Conservation (phyloP, 2,888 invertebrate genomes). For the Lithosia quadra region DNA sequence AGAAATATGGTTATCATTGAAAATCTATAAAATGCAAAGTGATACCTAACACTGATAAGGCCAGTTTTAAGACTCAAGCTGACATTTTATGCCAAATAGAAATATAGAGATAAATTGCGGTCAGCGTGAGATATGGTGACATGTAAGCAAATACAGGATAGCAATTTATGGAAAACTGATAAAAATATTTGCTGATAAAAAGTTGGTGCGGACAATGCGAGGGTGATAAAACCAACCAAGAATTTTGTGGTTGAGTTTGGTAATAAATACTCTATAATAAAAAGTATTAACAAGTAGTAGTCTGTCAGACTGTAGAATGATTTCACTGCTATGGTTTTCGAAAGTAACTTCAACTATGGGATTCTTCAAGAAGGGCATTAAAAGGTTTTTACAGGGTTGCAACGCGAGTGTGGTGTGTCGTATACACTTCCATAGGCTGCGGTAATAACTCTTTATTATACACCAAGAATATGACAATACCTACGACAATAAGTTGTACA, state of each 20-base stretch:
- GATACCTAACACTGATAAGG: not conserved
- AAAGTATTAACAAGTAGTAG: no score
- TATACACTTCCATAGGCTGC: no score
- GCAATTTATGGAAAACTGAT: not conserved
- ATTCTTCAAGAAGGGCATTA: no score
- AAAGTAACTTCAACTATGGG: no score
- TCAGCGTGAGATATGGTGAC: not conserved
- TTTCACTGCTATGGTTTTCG: no score
- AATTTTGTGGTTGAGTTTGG: not conserved
- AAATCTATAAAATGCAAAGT: not conserved
- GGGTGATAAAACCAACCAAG: not conserved
- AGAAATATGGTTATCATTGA: not conserved
- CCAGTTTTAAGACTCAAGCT: not conserved
- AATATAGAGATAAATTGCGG: not conserved
- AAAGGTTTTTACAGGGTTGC: no score
- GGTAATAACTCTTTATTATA: no score
- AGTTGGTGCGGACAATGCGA: not conserved
- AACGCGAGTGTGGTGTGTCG: no score
- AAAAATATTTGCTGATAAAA: not conserved
- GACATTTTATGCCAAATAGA: not conserved
- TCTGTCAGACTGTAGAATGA: no score
- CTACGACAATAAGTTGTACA: no score
- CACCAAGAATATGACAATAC: no score
- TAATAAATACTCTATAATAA: not conserved
- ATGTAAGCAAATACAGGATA: constrained; percentile 1